These are phyloP conservation scores for Lamprotornis superbus DNA, from an alignment of 2,113 vertebrate species.

Conservation along the genomic window DNA sequence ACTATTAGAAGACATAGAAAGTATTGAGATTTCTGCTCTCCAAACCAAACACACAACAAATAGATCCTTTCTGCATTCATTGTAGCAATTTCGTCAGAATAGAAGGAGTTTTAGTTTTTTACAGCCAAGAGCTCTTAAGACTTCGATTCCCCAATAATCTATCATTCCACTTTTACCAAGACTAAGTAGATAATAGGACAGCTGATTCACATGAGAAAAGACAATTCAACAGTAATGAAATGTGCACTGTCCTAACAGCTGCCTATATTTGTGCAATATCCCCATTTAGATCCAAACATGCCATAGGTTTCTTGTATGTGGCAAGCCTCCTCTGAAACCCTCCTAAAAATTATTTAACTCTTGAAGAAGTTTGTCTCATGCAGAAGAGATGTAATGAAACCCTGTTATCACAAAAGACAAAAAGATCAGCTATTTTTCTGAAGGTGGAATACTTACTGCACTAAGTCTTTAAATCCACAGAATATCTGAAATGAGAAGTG, in stretches of 20 bases:
- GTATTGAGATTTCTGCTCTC: neutral
- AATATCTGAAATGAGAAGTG: neutral
- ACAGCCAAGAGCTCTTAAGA: neutral
- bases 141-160: neutral
- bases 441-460: neutral
- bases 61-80: neutral
- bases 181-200: neutral
- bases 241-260: neutral
- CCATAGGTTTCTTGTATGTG: neutral
- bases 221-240: neutral
- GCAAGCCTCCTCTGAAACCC: neutral
- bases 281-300: neutral
- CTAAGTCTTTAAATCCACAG: neutral
- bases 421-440: neutral
- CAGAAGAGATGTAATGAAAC: neutral
- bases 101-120: neutral
- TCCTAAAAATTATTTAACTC: neutral
- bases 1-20: neutral
- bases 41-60: neutral
- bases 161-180: neutral
- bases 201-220: neutral
- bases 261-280: neutral
- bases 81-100: neutral
- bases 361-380: neutral
- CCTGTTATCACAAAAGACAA: neutral